A percentile compares a stretch with the other conserved stretches of the same genome.
phyloP scores from a whole-genome alignment of 2,888 invertebrate species.

The Osmoderma eremita region DNA sequence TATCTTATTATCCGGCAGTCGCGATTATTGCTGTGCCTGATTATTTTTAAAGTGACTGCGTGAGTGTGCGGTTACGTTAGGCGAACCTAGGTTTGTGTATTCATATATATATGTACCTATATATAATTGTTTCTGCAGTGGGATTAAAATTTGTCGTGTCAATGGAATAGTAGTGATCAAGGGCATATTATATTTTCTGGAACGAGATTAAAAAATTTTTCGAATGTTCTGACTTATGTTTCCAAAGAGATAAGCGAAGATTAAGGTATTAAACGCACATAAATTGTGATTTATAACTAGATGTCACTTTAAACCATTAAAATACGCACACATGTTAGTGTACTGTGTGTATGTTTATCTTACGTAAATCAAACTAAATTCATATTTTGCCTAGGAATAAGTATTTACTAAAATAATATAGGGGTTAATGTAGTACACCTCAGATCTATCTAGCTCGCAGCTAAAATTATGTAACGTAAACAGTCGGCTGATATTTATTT shows the following conservation, averaged over 20 bases:
- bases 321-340: too few relatives aligned
- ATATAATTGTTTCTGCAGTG: neutral
- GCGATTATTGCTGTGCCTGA: slow-evolving; percentile 18
- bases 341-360: too few relatives aligned
- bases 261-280: slow-evolving; percentile 10
- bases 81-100: slow-evolving; percentile 15
- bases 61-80: slow-evolving; percentile 26
- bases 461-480: too few relatives aligned
- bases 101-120: too few relatives aligned
- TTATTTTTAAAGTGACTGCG: slow-evolving; percentile 37
- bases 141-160: slow-evolving; percentile 2
- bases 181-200: slow-evolving; percentile 5
- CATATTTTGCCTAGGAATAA: too few relatives aligned
- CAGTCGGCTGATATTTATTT: too few relatives aligned
- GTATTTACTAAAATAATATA: too few relatives aligned
- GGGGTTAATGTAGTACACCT: too few relatives aligned
- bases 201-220: neutral
- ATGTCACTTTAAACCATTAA: too few relatives aligned
- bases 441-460: too few relatives aligned
- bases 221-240: slow-evolving; percentile 4
- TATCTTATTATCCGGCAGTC: slow-evolving; percentile 13
- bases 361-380: too few relatives aligned
- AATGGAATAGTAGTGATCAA: slow-evolving; percentile 7
- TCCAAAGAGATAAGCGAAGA: slow-evolving; percentile 7
- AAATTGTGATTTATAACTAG: too few relatives aligned